Conservation (phyloP, 2,113 vertebrate species). For the Ciconia boyciana region DNA sequence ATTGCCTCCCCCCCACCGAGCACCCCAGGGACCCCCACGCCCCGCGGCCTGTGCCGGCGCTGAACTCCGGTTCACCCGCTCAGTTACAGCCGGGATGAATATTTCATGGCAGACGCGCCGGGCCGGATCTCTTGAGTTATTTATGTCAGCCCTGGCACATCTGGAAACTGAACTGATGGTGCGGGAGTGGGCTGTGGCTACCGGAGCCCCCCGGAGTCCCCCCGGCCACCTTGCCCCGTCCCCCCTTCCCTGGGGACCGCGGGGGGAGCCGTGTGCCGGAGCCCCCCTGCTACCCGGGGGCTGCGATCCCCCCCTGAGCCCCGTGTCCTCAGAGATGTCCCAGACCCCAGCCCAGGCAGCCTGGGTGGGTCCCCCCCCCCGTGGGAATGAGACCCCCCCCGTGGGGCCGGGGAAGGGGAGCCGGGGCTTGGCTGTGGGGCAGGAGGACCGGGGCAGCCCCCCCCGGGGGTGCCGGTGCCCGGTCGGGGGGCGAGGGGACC, state of each 20-base stretch:
- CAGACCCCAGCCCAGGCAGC: neutral
- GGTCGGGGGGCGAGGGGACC: neutral
- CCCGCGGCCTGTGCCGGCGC: neutral
- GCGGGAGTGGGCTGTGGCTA: neutral
- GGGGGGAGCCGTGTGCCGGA: rapidly evolving
- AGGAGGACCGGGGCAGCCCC: too few relatives aligned
- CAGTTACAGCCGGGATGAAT: neutral
- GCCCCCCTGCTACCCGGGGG: neutral
- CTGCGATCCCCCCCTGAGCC: neutral
- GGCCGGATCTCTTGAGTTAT: neutral
- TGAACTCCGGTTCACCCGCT: neutral
- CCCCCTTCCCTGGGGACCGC: neutral
- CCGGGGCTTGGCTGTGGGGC: neutral
- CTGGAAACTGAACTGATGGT: neutral
- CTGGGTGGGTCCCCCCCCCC: too few relatives aligned
- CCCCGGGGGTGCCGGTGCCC: too few relatives aligned
- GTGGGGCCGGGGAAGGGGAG: neutral
- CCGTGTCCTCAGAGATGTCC: neutral
- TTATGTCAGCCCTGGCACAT: neutral
- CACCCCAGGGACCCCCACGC: neutral
- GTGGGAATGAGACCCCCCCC: neutral
- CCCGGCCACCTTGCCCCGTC: neutral
- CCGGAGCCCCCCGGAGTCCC: neutral
- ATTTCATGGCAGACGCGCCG: neutral
- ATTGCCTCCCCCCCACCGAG: neutral